Evolutionary conservation across 2,888 invertebrate genomes (phyloP), one percentile per base, ranked within the genome.

Genomic region (Rhagonycha fulva): DNA sequence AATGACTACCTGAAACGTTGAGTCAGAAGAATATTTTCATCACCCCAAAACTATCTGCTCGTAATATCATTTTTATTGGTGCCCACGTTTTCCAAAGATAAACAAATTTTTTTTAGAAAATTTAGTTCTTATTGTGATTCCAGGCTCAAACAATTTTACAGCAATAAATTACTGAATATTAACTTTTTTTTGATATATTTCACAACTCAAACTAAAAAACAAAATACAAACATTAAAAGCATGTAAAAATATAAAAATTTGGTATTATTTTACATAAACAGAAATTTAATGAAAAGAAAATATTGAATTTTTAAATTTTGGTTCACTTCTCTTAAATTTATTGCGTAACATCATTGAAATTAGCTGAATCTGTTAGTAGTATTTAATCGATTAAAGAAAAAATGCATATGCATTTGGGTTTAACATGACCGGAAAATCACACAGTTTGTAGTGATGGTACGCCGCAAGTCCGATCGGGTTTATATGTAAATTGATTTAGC

Each of bases 401-500:
- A 72, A 75, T 75, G 75, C 71, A 72, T 76, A 76, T 72, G 72
- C 72, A 76, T 72, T 71, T 47, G 24, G 30, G 62, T 72, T 70
- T 12, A 73, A 62, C 72, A 67, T 30, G 72, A 24, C 71, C 24
- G 26, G 67, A 63, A 72, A 75, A 75, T 75, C 72, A 70, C 71
- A 72, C 76, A 73, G 62, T 73, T 73, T 66, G 66, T 62, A 62
- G 62, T 47, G 47, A 47, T 68, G 70, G 62, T 68, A 62, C 62
- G 70, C 69, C 69, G 71, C 73, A 70, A 72, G 70, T 72, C 62
- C 76, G 72, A 76, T 73, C 70, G 61, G 60, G 76, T 76, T 76
- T 76, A 70, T 76, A 76, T 76, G 76, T 76, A 76, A 76, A 76
- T 76, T 76, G 73, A 76, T 76, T 76, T 76, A 76, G 73, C 62